Evolutionary conservation across 2,888 invertebrate species (phyloP).

Genomic region (Dryobota labecula): DNA sequence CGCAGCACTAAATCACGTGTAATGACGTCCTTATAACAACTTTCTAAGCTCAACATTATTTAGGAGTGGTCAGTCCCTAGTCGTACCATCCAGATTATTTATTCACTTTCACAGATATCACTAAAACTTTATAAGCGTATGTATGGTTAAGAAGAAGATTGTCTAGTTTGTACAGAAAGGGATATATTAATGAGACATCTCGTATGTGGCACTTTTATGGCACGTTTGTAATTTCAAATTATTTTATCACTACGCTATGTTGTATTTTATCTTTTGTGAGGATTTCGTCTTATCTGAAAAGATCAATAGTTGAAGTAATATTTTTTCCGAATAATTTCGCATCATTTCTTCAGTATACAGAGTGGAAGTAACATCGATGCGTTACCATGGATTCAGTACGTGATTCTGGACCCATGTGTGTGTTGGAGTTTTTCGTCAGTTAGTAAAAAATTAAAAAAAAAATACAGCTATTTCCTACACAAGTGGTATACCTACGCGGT

Average conservation of each 20-base stretch:
- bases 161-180: constrained; percentile 28
- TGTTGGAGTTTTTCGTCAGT: too few relatives aligned
- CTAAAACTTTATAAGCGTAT: constrained; percentile 7
- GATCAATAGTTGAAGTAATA: neutral
- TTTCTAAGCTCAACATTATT: constrained; percentile 64
- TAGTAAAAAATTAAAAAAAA: too few relatives aligned
- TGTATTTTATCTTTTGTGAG: neutral
- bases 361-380: too few relatives aligned
- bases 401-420: too few relatives aligned
- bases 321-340: neutral
- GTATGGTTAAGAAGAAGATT: constrained; percentile 6
- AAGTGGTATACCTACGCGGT: too few relatives aligned
- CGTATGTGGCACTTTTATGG: constrained; percentile 5
- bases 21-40: constrained; percentile 63
- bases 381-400: too few relatives aligned
- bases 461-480: too few relatives aligned
- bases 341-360: neutral
- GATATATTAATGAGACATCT: constrained; percentile 12
- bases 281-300: neutral
- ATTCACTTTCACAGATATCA: constrained; percentile 75
- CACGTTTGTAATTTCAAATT: neutral
- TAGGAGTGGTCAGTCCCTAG: constrained; percentile 71
- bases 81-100: constrained; percentile 80
- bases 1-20: constrained; percentile 49
- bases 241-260: neutral